Evolutionary conservation across 2,797 vertebrate species (phyloP).

Genomic region (Tolypeutes matacus): DNA sequence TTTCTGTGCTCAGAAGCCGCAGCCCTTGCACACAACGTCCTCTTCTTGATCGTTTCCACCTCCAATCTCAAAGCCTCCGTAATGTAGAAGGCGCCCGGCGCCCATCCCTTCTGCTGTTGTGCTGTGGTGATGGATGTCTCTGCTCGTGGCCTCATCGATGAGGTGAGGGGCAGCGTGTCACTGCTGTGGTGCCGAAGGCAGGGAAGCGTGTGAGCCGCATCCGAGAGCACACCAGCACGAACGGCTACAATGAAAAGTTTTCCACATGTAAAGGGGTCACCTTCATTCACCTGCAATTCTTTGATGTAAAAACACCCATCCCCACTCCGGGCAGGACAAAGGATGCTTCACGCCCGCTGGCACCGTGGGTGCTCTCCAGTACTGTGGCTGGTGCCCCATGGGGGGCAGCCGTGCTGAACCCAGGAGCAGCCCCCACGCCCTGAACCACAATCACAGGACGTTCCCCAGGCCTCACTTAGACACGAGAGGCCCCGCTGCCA

Average conservation of each 20-base stretch:
- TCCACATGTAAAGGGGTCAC: background rate
- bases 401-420: background rate
- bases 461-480: background rate
- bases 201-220: background rate
- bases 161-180: fast-evolving
- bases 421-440: background rate
- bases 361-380: background rate
- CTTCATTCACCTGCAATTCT: slow-evolving; percentile 41
- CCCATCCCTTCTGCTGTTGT: background rate
- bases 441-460: fast-evolving
- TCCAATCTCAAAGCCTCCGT: background rate
- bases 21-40: fast-evolving
- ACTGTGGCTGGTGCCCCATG: fast-evolving
- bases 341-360: fast-evolving
- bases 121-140: background rate
- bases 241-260: slow-evolving; percentile 49
- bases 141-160: no score
- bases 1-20: background rate
- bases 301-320: background rate
- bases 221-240: background rate
- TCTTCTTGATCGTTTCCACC: background rate
- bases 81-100: background rate
- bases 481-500: background rate
- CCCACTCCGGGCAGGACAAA: background rate
- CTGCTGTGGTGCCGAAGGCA: background rate